phyloP scores from a whole-genome alignment of 2,113 vertebrate genomes.

The Ceratotherium simum region DNA sequence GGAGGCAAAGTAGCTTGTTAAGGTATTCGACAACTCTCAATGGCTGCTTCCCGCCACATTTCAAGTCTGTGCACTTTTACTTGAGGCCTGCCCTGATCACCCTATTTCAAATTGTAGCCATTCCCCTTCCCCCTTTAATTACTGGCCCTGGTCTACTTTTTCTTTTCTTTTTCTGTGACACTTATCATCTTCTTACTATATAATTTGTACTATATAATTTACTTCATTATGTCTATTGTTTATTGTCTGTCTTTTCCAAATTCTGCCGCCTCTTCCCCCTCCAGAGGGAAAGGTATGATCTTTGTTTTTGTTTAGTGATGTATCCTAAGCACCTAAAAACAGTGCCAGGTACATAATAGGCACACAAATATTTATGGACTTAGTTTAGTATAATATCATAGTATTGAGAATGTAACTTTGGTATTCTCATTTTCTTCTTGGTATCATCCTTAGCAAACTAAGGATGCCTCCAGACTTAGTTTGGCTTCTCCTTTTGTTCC shows the following conservation, averaged over 20 bases:
- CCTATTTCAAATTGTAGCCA: background rate
- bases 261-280: background rate
- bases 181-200: conserved; percentile 4
- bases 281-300: background rate
- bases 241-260: conserved; percentile 54
- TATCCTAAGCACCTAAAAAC: conserved; percentile 19
- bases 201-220: conserved; percentile 62
- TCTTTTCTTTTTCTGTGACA: conserved; percentile 58
- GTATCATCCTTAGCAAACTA: no score
- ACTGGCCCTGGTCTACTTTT: background rate
- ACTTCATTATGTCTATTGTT: conserved; percentile 56
- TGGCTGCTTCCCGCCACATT: background rate
- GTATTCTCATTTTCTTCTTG: background rate
- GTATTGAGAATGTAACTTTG: background rate
- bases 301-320: conserved; percentile 16
- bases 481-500: background rate
- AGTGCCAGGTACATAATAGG: background rate
- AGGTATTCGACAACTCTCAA: background rate
- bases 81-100: background rate
- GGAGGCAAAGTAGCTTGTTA: background rate
- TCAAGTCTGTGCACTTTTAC: background rate
- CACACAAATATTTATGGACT: background rate
- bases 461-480: background rate
- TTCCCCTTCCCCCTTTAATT: background rate
- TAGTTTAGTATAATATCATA: background rate